Evolutionary conservation across 2,888 invertebrate genomes (phyloP).

Genomic region (Clepsis dumicolana): DNA sequence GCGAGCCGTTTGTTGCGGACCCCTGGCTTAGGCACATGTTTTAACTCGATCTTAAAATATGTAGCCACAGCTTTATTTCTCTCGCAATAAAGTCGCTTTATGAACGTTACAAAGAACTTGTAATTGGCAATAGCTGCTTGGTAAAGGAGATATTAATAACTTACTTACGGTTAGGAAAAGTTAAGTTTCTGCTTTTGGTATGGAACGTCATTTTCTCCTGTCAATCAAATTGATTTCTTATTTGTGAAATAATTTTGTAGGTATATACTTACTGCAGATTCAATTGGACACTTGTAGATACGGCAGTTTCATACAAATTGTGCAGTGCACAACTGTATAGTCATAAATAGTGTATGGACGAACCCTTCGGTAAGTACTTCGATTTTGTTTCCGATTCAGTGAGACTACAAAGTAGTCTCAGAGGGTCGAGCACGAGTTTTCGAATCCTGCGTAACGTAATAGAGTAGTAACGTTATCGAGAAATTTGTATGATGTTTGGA

Average conservation of each 20-base stretch:
- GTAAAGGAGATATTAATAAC: background rate
- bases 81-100: background rate
- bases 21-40: background rate
- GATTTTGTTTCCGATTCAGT: too few species aligned
- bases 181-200: constrained; percentile 14
- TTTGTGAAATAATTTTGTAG: background rate
- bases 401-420: too few species aligned
- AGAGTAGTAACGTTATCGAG: too few species aligned
- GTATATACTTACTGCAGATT: too few species aligned
- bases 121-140: background rate
- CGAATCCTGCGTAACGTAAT: too few species aligned
- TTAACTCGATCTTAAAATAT: background rate
- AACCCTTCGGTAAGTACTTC: too few species aligned
- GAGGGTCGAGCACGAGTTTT: too few species aligned
- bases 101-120: background rate
- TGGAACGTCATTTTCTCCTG: constrained; percentile 31
- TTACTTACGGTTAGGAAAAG: background rate
- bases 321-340: too few species aligned
- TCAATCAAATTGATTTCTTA: constrained; percentile 33
- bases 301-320: too few species aligned
- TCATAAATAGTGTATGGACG: too few species aligned
- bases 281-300: background rate
- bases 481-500: too few species aligned
- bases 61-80: background rate
- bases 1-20: background rate